Conservation (phyloP, 1,140 invertebrate genomes). For the Campoletis sonorensis region DNA sequence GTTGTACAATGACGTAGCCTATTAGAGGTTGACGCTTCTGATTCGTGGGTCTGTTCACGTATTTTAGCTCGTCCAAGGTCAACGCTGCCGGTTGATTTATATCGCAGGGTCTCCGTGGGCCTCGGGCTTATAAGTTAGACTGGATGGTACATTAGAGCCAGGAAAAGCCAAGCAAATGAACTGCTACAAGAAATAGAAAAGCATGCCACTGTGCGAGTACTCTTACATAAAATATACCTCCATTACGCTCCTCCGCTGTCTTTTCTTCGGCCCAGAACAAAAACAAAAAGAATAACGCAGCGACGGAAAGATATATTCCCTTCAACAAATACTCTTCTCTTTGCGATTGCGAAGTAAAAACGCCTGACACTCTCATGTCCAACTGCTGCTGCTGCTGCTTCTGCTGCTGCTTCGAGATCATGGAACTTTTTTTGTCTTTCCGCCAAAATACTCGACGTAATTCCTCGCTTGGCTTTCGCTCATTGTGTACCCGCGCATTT, state of each 20-base stretch:
- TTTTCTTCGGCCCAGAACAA: background rate
- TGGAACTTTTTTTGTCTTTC: background rate
- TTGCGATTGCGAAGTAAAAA: background rate
- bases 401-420: background rate
- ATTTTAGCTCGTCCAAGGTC: background rate
- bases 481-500: background rate
- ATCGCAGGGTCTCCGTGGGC: background rate
- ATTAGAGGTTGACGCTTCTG: background rate
- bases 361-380: background rate
- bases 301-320: background rate
- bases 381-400: conserved; percentile 8
- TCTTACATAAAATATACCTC: background rate
- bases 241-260: background rate
- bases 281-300: background rate
- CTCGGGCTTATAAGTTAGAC: background rate
- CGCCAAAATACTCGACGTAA: background rate
- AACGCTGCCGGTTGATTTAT: background rate
- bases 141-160: background rate
- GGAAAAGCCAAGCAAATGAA: background rate
- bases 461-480: background rate
- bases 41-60: background rate
- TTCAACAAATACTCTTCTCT: background rate
- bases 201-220: background rate
- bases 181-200: background rate
- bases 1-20: background rate